phyloP scores from a whole-genome alignment of 2,113 vertebrate species.

The Chiloscyllium plagiosum region DNA sequence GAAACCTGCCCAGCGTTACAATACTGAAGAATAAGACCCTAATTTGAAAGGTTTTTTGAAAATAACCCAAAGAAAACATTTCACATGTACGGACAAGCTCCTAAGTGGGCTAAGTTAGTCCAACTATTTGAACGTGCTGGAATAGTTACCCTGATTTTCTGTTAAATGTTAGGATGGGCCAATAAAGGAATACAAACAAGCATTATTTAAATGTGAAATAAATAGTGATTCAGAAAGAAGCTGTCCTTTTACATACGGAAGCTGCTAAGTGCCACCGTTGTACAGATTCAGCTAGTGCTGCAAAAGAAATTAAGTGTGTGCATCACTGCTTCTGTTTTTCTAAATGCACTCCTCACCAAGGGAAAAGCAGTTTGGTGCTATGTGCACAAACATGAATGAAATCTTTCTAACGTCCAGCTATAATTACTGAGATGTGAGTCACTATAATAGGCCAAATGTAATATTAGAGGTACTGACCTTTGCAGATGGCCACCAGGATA shows the following conservation, averaged over 20 bases:
- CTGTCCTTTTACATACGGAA: background rate
- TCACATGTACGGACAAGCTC: background rate
- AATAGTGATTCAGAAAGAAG: background rate
- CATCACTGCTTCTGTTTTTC: background rate
- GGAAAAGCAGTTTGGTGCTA: background rate
- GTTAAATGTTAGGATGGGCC: background rate
- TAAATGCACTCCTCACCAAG: background rate
- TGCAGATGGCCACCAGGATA: background rate
- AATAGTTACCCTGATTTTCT: background rate
- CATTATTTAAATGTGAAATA: background rate
- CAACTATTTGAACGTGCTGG: background rate
- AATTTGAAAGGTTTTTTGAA: background rate
- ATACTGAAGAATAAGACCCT: background rate
- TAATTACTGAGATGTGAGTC: background rate
- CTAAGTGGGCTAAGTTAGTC: background rate
- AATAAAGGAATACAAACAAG: background rate
- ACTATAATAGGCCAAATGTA: background rate
- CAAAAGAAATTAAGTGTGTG: background rate
- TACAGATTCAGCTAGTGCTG: background rate
- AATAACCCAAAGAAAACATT: background rate
- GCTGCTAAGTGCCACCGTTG: no score
- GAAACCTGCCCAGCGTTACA: background rate
- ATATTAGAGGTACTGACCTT: background rate
- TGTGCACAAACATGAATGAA: background rate
- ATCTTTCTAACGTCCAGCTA: background rate